These are phyloP conservation scores for Cuniculus paca DNA, from an alignment of 2,797 vertebrate species.

Conservation along the genomic window DNA sequence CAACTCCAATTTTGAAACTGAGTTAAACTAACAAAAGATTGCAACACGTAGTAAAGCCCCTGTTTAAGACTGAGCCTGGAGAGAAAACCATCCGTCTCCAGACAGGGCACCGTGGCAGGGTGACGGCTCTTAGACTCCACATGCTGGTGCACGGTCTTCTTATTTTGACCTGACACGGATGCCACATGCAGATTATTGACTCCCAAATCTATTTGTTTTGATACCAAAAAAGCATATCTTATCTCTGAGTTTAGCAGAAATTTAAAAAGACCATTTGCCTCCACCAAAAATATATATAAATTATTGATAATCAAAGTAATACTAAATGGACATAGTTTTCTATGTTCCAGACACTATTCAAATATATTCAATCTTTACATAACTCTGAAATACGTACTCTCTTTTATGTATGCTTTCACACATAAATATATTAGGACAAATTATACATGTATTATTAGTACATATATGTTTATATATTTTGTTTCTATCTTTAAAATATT, in stretches of 20 bases:
- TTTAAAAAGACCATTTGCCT: background rate
- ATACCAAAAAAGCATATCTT: background rate
- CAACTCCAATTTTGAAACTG: background rate
- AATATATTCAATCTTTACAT: background rate
- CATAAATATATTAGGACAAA: background rate
- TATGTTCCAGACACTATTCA: background rate
- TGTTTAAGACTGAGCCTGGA: background rate
- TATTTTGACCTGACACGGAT: background rate
- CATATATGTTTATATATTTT: background rate
- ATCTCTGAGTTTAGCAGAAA: background rate
- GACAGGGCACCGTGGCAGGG: background rate
- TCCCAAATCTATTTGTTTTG: background rate
- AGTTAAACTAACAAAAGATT: background rate
- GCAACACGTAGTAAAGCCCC: fast-evolving
- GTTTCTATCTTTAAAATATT: background rate
- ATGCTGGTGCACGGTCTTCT: background rate
- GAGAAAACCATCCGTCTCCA: background rate
- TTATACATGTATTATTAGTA: background rate
- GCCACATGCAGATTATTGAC: background rate
- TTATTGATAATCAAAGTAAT: background rate
- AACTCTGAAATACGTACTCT: background rate
- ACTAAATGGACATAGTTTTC: background rate
- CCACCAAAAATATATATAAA: background rate
- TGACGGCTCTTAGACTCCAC: background rate
- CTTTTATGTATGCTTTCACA: background rate